These are phyloP conservation scores for Nipponia nippon DNA, from an alignment of 2,113 vertebrate species.

Conservation along the genomic window DNA sequence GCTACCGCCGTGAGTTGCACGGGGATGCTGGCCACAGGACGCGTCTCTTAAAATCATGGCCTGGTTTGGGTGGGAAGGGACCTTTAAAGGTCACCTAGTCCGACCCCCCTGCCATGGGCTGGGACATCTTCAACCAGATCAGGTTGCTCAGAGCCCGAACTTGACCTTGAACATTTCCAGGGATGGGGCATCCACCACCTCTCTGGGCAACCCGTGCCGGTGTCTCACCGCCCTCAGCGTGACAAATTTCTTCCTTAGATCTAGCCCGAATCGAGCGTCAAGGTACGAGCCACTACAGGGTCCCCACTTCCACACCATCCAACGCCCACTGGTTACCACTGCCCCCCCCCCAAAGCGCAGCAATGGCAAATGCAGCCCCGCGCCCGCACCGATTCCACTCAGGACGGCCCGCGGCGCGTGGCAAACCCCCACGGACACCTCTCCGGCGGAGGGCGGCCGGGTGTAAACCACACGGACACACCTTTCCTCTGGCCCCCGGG, in stretches of 20 bases:
- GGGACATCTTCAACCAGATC: neutral
- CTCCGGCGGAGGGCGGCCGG: too few relatives aligned
- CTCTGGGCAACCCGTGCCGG: neutral
- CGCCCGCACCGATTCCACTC: neutral
- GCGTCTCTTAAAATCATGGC: too few relatives aligned
- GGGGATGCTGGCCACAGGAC: neutral
- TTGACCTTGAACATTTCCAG: neutral
- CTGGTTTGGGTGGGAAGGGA: fast-evolving
- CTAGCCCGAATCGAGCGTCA: neutral
- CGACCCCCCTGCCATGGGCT: neutral
- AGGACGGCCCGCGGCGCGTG: neutral
- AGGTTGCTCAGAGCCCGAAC: neutral
- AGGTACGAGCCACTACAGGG: neutral
- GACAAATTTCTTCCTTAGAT: neutral
- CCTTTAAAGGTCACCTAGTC: neutral
- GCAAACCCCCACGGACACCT: too few relatives aligned
- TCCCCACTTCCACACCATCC: neutral
- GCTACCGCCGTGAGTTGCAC: fast-evolving
- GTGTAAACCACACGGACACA: neutral
- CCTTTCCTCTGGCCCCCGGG: too few relatives aligned
- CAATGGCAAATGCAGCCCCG: neutral
- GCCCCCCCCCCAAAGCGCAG: neutral
- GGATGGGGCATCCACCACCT: neutral
- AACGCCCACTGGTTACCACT: neutral
- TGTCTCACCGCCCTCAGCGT: fast-evolving